Conservation (phyloP, 1,140 invertebrate species). For the Drosophila ogumai region DNA sequence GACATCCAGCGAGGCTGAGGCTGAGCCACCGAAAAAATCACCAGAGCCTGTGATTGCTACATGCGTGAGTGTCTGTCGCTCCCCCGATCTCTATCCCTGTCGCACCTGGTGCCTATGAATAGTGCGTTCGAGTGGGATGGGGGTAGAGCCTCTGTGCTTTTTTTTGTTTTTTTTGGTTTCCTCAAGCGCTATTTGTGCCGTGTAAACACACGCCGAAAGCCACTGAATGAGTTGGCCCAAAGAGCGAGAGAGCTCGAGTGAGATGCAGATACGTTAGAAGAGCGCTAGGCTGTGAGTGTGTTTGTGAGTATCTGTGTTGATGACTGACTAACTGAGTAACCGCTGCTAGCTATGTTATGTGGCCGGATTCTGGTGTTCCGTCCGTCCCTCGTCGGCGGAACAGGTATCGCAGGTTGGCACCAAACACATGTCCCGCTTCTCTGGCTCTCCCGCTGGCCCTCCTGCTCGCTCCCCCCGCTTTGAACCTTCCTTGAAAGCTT, state of each 20-base stretch:
- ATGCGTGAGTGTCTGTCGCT: constrained; percentile 14
- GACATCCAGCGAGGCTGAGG: constrained; percentile 46
- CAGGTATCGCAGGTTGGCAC: constrained; percentile 82
- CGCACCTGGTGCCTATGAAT: constrained; percentile 8
- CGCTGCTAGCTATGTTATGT: constrained; percentile 58
- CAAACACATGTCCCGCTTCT: constrained; percentile 70
- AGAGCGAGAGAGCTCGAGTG: constrained; percentile 38
- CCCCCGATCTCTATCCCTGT: constrained; percentile 13
- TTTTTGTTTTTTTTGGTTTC: constrained; percentile 49
- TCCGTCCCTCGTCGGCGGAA: constrained; percentile 63
- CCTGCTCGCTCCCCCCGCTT: constrained; percentile 11
- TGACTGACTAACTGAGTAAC: constrained; percentile 80
- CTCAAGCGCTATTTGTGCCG: constrained; percentile 47
- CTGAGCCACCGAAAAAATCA: constrained; percentile 47
- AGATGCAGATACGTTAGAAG: constrained; percentile 54
- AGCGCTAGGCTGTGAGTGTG: constrained; percentile 38
- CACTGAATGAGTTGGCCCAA: constrained; percentile 33
- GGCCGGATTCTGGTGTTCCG: constrained; percentile 72
- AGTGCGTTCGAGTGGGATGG: constrained; percentile 19
- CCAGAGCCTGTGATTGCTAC: constrained; percentile 67
- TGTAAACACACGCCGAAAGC: constrained; percentile 33
- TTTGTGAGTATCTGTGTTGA: constrained; percentile 56
- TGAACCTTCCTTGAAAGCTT: constrained; percentile 20
- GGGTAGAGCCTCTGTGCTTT: constrained; percentile 16
- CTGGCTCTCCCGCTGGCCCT: constrained; percentile 4